These are phyloP conservation scores for Eugnorisma glareosa DNA, from an alignment of 2,888 invertebrate genomes.

Conservation along the genomic window DNA sequence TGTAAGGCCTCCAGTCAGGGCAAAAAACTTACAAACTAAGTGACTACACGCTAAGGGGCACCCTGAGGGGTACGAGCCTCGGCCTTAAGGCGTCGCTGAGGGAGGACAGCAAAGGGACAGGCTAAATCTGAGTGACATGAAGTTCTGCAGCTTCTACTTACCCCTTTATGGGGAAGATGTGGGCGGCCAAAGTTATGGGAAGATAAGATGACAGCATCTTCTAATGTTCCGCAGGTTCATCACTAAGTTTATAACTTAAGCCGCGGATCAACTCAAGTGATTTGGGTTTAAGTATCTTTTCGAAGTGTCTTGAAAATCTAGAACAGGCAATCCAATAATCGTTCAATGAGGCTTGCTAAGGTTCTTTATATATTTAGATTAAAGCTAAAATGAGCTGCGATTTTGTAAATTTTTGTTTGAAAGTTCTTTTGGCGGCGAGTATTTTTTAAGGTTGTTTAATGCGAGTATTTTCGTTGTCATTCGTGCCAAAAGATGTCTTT, in stretches of 20 bases:
- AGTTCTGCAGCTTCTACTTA: neutral
- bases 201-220: neutral
- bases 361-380: conserved; percentile 1
- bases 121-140: too few relatives aligned
- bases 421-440: neutral
- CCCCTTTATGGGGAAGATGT: neutral
- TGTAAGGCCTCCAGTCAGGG: too few relatives aligned
- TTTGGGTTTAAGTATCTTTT: conserved; percentile 29
- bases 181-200: neutral
- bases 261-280: conserved; percentile 39
- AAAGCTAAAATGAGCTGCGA: conserved; percentile 18
- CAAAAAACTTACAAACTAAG: too few relatives aligned
- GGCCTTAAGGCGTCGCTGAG: too few relatives aligned
- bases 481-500: neutral
- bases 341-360: conserved; percentile 34
- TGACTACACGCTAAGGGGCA: too few relatives aligned
- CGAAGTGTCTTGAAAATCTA: conserved; percentile 35
- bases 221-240: neutral
- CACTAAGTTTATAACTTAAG: conserved; percentile 24
- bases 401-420: conserved; percentile 13
- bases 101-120: too few relatives aligned
- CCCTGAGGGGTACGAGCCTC: too few relatives aligned
- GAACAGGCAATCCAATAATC: conserved; percentile 41
- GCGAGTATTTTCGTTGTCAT: neutral
- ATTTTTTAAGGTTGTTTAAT: neutral